Evolutionary conservation across 2,113 vertebrate species (phyloP).

Genomic region (Engystomops pustulosus): DNA sequence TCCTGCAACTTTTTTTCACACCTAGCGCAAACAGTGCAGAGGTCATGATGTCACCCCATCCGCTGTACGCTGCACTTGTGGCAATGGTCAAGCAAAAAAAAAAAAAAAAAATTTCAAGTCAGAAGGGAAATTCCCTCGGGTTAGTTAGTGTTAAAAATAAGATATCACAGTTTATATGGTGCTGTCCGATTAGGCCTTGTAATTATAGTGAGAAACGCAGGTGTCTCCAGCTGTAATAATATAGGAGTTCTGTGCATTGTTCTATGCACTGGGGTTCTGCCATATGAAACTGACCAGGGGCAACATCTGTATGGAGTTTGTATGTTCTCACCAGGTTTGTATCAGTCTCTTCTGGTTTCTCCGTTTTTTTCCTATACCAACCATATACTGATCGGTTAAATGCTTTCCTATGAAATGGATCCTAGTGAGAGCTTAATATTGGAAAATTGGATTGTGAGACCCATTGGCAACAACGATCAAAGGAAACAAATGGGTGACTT

Average conservation of each 20-base stretch:
- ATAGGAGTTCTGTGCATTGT: not conserved
- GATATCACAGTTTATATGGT: constrained; percentile 13
- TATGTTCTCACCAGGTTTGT: not conserved
- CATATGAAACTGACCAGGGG: not conserved
- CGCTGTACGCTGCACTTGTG: not conserved
- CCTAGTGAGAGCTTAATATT: not conserved
- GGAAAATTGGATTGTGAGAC: not conserved
- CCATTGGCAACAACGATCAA: not conserved
- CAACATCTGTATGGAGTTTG: not conserved
- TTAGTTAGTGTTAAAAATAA: constrained; percentile 13
- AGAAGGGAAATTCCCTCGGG: constrained; percentile 10
- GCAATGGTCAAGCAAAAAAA: not conserved
- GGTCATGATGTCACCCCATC: constrained; percentile 12
- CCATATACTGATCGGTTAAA: not conserved
- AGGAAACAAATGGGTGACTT: not conserved
- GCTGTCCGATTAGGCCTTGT: not conserved
- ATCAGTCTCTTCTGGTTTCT: not conserved
- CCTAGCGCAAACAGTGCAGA: constrained; percentile 8
- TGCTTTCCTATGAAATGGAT: not conserved
- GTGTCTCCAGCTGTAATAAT: constrained; percentile 12
- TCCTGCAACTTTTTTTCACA: constrained; percentile 14
- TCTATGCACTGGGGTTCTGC: not conserved
- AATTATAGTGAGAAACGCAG: not conserved
- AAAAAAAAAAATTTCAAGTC: not conserved
- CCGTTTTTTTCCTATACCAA: not conserved